Evolutionary conservation across 2,113 vertebrate species (phyloP), one percentile per base, ranked within the genome.

Genomic region (Cricetomys ansorgei): DNA sequence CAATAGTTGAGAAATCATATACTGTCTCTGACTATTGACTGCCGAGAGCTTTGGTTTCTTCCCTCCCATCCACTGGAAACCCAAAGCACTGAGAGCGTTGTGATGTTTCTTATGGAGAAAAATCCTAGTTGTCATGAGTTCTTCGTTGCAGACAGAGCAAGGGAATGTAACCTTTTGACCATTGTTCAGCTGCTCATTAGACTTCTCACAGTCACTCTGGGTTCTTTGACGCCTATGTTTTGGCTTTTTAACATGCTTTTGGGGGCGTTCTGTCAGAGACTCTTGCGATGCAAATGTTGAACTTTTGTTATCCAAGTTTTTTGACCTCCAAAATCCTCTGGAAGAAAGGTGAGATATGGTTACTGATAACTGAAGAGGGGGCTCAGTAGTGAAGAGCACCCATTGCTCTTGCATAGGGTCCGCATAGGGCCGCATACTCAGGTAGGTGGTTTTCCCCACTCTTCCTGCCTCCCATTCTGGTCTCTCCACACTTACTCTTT

Each of bases 41-140:
- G 29, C 80, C 0, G 90, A 43, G 0, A 9, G 64, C 21, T 80
- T n/a, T 29, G 73, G 94, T 48, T 79, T 93, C 50, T 83, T 43
- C 4, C 0, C 7, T 13, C 55, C 77, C 70, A 31, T 50, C 85
- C 69, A 85, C 0, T 40, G 31, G 40, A 97, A 97, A 23, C 94
- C 97, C 88, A 98, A 40, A 0, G 77, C 45, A 43, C 88, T 92
- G 85, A 97, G 80, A 48, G 98, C 98, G 80, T 43, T 86, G 25
- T 98, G 98, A 1, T 80, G 29, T 76, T 95, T 98, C 80, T 98
- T 98, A 77, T 99, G 98, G 73, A 81, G 1, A 79, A 97, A 96
- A 88, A 92, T 23, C 7, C 19, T 21, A 11, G 45, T 1, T 2
- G 85, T 65, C 1, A 50, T 4, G 50, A 97, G 72, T 67, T 86